A percentile compares a stretch with the other conserved stretches of the same genome.
phyloP scores from a whole-genome alignment of 2,888 invertebrate species.

The Mimumesa dahlbomi region DNA sequence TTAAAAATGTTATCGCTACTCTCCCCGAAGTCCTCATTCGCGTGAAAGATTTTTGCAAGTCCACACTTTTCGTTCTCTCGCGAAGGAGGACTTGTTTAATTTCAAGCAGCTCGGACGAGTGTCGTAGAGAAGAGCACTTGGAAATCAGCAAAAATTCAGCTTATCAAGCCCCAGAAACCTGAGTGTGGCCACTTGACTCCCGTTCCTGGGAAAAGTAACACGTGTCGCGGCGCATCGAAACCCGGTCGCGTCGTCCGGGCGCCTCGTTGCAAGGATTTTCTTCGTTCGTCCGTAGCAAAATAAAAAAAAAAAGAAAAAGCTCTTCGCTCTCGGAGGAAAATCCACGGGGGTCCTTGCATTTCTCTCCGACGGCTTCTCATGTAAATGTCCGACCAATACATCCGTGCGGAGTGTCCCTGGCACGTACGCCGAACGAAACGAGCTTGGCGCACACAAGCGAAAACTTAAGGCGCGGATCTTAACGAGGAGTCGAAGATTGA shows the following conservation, averaged over 20 bases:
- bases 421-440: conserved; percentile 56
- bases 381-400: conserved; percentile 71
- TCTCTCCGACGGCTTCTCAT: conserved; percentile 59
- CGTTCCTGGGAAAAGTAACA: conserved; percentile 48
- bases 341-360: conserved; percentile 71
- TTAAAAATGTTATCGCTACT: too few relatives aligned
- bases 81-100: too few relatives aligned
- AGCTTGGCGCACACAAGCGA: conserved; percentile 53
- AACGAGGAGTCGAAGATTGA: conserved; percentile 79
- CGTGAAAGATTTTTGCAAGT: too few relatives aligned
- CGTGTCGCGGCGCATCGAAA: too few relatives aligned
- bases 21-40: too few relatives aligned
- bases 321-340: conserved; percentile 66
- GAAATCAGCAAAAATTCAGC: background rate
- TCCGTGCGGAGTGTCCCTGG: conserved; percentile 47
- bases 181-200: background rate
- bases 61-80: too few relatives aligned
- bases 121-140: background rate
- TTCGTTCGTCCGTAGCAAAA: conserved; percentile 41
- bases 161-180: background rate
- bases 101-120: background rate
- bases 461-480: conserved; percentile 75
- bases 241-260: too few relatives aligned
- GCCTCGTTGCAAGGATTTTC: conserved; percentile 26
- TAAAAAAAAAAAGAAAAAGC: conserved; percentile 42